A percentile compares a stretch with the other conserved stretches of the same genome.
phyloP scores from a whole-genome alignment of 2,113 vertebrate species.

The Peromyscus leucopus region DNA sequence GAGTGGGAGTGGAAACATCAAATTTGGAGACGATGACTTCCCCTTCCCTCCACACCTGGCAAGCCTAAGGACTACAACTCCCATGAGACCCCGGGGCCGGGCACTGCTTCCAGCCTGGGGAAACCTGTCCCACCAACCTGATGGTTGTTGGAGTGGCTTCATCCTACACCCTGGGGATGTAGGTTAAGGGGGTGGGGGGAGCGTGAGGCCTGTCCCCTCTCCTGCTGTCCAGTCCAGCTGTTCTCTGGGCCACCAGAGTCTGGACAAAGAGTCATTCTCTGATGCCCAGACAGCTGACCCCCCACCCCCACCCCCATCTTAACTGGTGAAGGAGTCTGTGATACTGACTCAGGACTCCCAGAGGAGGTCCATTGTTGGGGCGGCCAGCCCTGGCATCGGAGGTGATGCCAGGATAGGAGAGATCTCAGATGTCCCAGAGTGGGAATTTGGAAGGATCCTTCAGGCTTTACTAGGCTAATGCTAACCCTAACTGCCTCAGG shows the following conservation, averaged over 20 bases:
- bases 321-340: constrained; percentile 47
- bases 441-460: not conserved
- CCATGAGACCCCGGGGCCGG: not conserved
- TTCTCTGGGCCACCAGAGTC: constrained; percentile 53
- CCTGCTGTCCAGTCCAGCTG: constrained; percentile 52
- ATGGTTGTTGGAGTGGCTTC: not conserved
- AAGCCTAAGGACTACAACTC: constrained; percentile 39
- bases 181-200: not conserved
- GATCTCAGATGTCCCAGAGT: not conserved
- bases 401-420: not conserved
- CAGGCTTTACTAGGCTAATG: not conserved
- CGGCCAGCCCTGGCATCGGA: not conserved
- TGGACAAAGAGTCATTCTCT: constrained; percentile 78
- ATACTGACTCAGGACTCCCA: constrained; percentile 21
- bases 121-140: not conserved
- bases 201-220: not conserved
- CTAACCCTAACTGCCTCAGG: not conserved
- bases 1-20: not conserved
- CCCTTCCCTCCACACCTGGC: not conserved
- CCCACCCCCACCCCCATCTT: not conserved
- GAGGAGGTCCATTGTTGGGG: constrained; percentile 27
- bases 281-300: constrained; percentile 57
- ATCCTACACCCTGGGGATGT: not conserved
- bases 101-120: not conserved
- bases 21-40: not conserved